Evolutionary conservation across 2,797 vertebrate species (phyloP).

Genomic region (Pipistrellus nathusii): DNA sequence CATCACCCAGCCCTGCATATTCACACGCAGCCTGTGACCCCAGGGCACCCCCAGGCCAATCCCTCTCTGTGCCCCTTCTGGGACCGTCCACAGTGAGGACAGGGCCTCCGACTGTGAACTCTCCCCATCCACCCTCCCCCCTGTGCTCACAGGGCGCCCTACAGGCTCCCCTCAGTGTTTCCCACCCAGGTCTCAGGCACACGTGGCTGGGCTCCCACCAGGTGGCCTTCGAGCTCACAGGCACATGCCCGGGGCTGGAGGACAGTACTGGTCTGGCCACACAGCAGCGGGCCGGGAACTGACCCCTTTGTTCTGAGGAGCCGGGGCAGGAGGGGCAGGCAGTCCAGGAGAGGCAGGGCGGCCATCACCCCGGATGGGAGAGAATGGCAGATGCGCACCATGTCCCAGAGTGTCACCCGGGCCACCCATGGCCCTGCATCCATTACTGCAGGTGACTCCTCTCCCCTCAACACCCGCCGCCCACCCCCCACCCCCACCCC

Average conservation of each 20-base stretch:
- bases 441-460: neutral
- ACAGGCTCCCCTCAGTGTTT: no score
- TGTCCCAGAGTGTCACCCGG: neutral
- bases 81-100: fast-evolving
- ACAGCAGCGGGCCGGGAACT: neutral
- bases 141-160: neutral
- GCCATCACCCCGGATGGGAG: neutral
- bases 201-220: neutral
- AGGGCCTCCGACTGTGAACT: neutral
- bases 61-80: neutral
- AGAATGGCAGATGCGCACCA: neutral
- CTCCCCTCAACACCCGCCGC: no score
- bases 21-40: neutral
- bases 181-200: no score
- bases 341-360: neutral
- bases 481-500: neutral
- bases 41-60: neutral
- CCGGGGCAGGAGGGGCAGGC: neutral
- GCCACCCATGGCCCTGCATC: neutral
- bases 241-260: neutral
- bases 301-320: neutral
- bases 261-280: neutral
- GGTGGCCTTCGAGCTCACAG: neutral
- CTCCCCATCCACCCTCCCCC: neutral
- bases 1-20: neutral